A percentile compares a stretch with the other conserved stretches of the same genome.
Evolutionary conservation across 2,888 invertebrate genomes (phyloP).

Genomic region (Caenorhabditis becei): DNA sequence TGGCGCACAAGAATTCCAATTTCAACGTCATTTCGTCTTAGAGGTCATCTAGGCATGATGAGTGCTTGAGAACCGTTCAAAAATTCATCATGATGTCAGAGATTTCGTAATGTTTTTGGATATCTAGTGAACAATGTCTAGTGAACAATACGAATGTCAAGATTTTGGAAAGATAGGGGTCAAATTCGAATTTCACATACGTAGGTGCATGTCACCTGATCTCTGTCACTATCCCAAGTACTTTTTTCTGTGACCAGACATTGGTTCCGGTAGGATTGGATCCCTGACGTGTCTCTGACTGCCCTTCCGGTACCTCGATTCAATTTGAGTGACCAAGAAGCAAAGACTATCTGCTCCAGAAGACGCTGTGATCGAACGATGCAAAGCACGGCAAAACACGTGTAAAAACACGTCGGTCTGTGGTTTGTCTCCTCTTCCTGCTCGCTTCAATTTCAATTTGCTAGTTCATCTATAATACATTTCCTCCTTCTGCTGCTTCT

Average conservation of each 20-base stretch:
- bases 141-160: too few relatives aligned
- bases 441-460: constrained; percentile 45
- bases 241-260: background rate
- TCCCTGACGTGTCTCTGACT: too few relatives aligned
- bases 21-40: constrained; percentile 27
- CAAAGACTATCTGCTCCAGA: constrained; percentile 28
- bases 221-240: too few relatives aligned
- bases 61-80: constrained; percentile 59
- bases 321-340: constrained; percentile 29
- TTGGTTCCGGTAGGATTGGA: background rate
- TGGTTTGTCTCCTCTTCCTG: background rate
- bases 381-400: constrained; percentile 17
- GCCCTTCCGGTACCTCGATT: constrained; percentile 17
- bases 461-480: constrained; percentile 49
- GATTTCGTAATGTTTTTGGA: background rate
- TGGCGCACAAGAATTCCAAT: constrained; percentile 26
- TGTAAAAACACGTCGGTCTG: constrained; percentile 8
- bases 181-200: too few relatives aligned
- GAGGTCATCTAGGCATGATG: constrained; percentile 51
- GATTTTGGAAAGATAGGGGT: background rate
- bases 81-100: constrained; percentile 39
- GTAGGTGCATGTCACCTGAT: too few relatives aligned
- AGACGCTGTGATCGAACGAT: background rate
- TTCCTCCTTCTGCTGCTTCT: background rate
- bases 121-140: too few relatives aligned